A percentile compares a stretch with the other conserved stretches of the same genome.
Evolutionary conservation across 2,113 vertebrate species (phyloP).

Genomic region (Urocitellus parryii): DNA sequence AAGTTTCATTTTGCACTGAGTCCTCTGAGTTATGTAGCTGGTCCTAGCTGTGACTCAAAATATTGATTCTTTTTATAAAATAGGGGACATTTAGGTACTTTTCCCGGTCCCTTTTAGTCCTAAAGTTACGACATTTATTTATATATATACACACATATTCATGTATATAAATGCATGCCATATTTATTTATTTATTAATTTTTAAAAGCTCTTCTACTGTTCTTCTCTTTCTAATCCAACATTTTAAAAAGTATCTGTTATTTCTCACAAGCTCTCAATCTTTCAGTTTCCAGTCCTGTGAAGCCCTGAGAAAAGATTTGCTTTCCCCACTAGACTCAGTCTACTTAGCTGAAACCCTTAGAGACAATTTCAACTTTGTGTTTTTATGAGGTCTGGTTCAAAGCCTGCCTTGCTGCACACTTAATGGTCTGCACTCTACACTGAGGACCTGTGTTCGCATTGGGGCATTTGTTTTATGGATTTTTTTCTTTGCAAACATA

Average conservation of each 20-base stretch:
- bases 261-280: conserved; percentile 66
- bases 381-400: conserved; percentile 65
- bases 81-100: not conserved
- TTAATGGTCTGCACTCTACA: conserved; percentile 37
- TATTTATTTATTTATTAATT: conserved; percentile 1
- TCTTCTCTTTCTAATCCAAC: conserved; percentile 46
- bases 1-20: not conserved
- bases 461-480: conserved; percentile 22
- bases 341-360: conserved; percentile 55
- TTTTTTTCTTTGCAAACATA: conserved; percentile 1
- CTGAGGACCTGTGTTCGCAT: not conserved
- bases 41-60: not conserved
- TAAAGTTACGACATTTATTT: not conserved
- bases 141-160: no score
- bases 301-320: conserved; percentile 52
- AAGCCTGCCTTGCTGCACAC: not conserved
- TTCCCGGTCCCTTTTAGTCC: not conserved
- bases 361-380: conserved; percentile 50
- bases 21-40: not conserved
- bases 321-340: conserved; percentile 11
- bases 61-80: conserved; percentile 32
- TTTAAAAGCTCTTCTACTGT: not conserved
- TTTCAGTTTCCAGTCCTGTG: conserved; percentile 43
- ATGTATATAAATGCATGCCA: not conserved
- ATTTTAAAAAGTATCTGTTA: conserved; percentile 64